Conservation (phyloP, 2,888 invertebrate species). For the Dendrolimus houi region DNA sequence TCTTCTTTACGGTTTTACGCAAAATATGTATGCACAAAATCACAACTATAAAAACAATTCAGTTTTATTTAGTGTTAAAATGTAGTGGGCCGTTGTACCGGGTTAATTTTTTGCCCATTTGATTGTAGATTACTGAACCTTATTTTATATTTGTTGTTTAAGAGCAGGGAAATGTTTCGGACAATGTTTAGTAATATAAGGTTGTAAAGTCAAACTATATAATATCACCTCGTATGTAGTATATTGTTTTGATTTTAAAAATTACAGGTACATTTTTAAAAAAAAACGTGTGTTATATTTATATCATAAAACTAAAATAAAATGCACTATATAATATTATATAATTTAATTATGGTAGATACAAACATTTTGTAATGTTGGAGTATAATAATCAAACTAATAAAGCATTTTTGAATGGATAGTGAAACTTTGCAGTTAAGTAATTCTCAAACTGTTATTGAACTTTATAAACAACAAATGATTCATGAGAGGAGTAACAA, state of each 20-base stretch:
- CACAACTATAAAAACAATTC: too few relatives aligned
- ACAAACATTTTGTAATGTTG: slow-evolving; percentile 74
- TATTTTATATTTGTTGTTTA: too few relatives aligned
- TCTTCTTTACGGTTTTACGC: too few relatives aligned
- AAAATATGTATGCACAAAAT: too few relatives aligned
- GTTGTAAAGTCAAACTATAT: background rate
- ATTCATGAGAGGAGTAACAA: slow-evolving; percentile 52
- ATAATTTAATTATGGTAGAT: slow-evolving; percentile 76
- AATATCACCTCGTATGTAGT: background rate
- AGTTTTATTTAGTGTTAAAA: too few relatives aligned
- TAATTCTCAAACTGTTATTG: slow-evolving; percentile 31
- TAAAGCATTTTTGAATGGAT: slow-evolving; percentile 68
- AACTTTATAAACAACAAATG: slow-evolving; percentile 35
- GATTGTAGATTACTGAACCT: too few relatives aligned
- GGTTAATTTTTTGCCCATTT: too few relatives aligned
- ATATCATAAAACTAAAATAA: slow-evolving; percentile 25
- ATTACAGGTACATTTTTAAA: slow-evolving; percentile 2
- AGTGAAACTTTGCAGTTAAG: slow-evolving; percentile 56
- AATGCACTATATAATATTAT: slow-evolving; percentile 58
- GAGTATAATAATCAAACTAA: slow-evolving; percentile 73
- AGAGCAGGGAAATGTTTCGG: too few relatives aligned
- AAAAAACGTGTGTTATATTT: slow-evolving; percentile 4
- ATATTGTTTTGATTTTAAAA: slow-evolving; percentile 1
- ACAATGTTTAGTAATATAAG: background rate
- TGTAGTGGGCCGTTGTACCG: too few relatives aligned